Percentiles rank a stretch among this genome's conserved stretches.
Evolutionary conservation across 2,888 invertebrate species (phyloP).

Genomic region (Tachina lurida): DNA sequence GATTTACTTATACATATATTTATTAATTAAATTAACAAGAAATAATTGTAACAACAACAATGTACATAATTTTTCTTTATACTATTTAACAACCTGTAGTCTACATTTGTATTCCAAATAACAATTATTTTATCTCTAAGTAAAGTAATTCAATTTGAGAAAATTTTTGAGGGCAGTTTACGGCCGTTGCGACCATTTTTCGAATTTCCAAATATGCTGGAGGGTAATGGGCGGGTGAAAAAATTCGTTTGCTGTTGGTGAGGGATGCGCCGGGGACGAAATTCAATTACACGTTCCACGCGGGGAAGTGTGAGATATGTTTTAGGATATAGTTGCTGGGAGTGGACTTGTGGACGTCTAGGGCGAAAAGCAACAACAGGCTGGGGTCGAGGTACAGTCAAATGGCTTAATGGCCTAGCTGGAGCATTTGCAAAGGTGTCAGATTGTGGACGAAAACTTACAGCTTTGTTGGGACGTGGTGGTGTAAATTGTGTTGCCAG

Average conservation of each 20-base stretch:
- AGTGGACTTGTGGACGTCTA: conserved; percentile 46
- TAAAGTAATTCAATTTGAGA: conserved; percentile 62
- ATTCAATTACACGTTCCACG: conserved; percentile 75
- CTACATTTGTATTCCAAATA: neutral
- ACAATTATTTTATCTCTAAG: conserved; percentile 19
- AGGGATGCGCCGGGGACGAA: conserved; percentile 74
- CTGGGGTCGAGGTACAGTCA: conserved; percentile 45
- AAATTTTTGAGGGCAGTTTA: conserved; percentile 56
- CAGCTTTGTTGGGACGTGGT: conserved; percentile 56
- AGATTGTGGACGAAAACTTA: conserved; percentile 70
- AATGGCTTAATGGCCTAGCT: conserved; percentile 10
- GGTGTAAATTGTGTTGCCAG: conserved; percentile 64
- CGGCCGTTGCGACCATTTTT: conserved; percentile 50
- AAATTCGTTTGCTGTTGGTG: conserved; percentile 51
- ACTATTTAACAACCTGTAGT: neutral
- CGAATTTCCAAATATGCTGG: conserved; percentile 59
- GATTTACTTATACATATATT: too few relatives aligned
- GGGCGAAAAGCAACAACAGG: conserved; percentile 47
- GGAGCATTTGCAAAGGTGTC: conserved; percentile 73
- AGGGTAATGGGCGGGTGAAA: conserved; percentile 56
- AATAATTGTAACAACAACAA: neutral
- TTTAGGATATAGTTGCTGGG: conserved; percentile 73
- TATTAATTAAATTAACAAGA: too few relatives aligned
- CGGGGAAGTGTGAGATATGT: conserved; percentile 76
- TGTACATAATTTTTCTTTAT: neutral